Evolutionary conservation across 2,797 vertebrate species (phyloP).

Genomic region (Malurus leucopterus): DNA sequence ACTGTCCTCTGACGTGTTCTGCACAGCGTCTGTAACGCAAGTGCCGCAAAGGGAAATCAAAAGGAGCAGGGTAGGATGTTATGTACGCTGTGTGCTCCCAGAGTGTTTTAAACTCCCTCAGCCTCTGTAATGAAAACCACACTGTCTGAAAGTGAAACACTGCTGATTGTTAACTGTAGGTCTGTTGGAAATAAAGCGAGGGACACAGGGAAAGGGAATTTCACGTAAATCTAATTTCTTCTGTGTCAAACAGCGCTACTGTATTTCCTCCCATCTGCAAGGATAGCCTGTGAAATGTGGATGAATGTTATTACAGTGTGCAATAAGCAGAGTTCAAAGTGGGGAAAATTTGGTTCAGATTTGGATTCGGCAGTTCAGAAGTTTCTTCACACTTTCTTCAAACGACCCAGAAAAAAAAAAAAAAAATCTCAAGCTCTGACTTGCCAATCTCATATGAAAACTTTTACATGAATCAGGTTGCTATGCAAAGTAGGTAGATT

Average conservation of each 20-base stretch:
- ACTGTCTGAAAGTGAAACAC: conserved; percentile 50
- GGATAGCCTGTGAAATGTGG: conserved; percentile 49
- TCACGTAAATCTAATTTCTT: conserved; percentile 67
- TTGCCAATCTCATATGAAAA: conserved; percentile 22
- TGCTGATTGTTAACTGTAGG: conserved; percentile 52
- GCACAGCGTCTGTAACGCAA: conserved; percentile 36
- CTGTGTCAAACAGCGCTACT: conserved; percentile 63
- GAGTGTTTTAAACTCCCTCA: conserved; percentile 43
- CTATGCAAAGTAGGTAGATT: conserved; percentile 44
- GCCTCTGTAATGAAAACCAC: conserved; percentile 63
- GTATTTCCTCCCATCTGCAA: conserved; percentile 50
- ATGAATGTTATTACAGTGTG: conserved; percentile 58
- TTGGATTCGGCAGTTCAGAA: conserved; percentile 50
- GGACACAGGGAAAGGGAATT: conserved; percentile 54
- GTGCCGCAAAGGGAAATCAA: conserved; percentile 36
- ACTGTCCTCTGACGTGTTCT: conserved; percentile 31
- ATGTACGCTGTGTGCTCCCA: neutral
- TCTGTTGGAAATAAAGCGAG: conserved; percentile 59
- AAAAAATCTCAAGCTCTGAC: neutral
- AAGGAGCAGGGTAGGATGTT: conserved; percentile 41
- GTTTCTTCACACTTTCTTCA: conserved; percentile 56
- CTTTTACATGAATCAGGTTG: neutral
- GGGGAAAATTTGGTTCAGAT: conserved; percentile 50
- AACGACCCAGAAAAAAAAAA: neutral
- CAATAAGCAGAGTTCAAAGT: conserved; percentile 51